Evolutionary conservation across 2,888 invertebrate genomes (phyloP).

Genomic region (Amiota communis): DNA sequence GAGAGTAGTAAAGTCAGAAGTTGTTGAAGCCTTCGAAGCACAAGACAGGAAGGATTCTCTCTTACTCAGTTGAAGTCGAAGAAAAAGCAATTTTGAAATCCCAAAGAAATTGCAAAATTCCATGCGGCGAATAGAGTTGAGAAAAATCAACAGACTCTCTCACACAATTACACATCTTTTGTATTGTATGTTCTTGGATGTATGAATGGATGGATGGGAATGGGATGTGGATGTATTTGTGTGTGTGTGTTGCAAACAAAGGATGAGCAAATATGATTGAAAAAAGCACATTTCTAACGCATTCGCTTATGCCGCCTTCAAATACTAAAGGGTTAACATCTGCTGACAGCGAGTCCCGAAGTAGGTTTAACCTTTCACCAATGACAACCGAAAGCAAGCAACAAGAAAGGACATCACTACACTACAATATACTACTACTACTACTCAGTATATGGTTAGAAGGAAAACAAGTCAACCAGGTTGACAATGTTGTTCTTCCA

Average conservation of each 20-base stretch:
- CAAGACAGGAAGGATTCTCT: no score
- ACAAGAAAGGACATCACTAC: background rate
- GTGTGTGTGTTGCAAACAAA: background rate
- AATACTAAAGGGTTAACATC: constrained; percentile 22
- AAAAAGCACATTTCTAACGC: constrained; percentile 46
- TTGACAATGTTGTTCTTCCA: constrained; percentile 26
- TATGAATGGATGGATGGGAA: background rate
- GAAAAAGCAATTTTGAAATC: constrained; percentile 67
- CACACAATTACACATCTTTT: constrained; percentile 25
- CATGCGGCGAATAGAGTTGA: constrained; percentile 52
- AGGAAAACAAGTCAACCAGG: constrained; percentile 2
- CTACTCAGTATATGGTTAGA: background rate
- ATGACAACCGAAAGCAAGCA: background rate
- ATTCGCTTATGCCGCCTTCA: constrained; percentile 26
- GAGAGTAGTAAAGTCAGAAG: background rate
- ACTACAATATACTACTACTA: background rate
- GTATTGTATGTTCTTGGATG: background rate
- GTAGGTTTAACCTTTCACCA: constrained; percentile 34
- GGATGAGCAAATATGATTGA: constrained; percentile 16
- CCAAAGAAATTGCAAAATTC: constrained; percentile 68
- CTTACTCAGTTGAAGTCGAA: constrained; percentile 5
- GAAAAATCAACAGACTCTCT: constrained; percentile 5
- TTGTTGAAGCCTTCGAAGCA: no score
- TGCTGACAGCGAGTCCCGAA: constrained; percentile 38
- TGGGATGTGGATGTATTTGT: background rate